Evolutionary conservation across 2,888 invertebrate genomes (phyloP), one percentile per base, ranked within the genome.

Genomic region (Campoplex capitator): DNA sequence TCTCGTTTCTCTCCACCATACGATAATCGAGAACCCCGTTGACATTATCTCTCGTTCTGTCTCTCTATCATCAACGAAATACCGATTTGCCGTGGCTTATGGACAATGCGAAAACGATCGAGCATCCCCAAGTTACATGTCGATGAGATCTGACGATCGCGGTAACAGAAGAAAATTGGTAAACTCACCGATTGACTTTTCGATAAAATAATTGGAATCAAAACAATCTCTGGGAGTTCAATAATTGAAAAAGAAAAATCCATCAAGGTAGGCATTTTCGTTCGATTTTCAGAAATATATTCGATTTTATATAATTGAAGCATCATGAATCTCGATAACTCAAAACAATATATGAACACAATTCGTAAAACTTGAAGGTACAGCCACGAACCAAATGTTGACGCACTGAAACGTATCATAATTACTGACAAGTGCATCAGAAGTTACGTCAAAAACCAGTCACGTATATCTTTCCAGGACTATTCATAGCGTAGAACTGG

Each of bases 21-120:
- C 62, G 45, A 75, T 87, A 82, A 84, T 82, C 78, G 38, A 73
- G 74, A 78, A 71, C 70, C 45, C 23, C 74, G 54, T 48, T 58
- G 56, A 35, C 54, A 56, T 35, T 32, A 23, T 42, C 42, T 32
- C 13, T 7, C 8, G 6, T 4, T 32, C 32, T 62, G 16, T 16
- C 45, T 9, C 13, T 62, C 32, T 13, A 9, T 67, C 54, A 67
- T 74, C 67, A 16, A 28, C 51, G 45, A 38, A 9, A 42, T 81
- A 77, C 81, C 67, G 42, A 81, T 78, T 77, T 45, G 65, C 51
- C 73, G 13, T 62, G 35, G 65, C 67, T 73, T 73, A 35, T 67
- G 28, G 82, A 77, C 68, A 74, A 68, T 67, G 67, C 65, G 76
- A 56, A 28, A 83, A 83, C 54, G 83, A 80, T 80, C 68, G 23